Evolutionary conservation across 2,113 vertebrate species (phyloP), one percentile per base, ranked within the genome.

Genomic region (Naja naja): DNA sequence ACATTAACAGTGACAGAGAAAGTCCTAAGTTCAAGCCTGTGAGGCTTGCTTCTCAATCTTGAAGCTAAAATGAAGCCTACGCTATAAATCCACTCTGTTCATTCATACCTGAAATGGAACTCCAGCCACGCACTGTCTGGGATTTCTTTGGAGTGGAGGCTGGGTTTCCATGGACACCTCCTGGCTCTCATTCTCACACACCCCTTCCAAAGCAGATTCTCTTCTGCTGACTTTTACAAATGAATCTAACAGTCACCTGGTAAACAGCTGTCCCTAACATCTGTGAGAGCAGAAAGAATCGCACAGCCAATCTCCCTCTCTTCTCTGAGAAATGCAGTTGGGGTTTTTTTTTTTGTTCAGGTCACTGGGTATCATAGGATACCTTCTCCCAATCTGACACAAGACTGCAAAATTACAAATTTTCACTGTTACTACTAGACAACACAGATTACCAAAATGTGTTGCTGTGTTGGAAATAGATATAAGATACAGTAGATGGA

Each of bases 131-230:
- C 0, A 0, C 10, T 90, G 30, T 6, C n/a, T 0, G 0, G 20
- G 1, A 0, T 45, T 54, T 56, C 49, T 5, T 30, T 34, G 34
- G 54, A 89, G 45, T 49, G 10, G 14, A 91, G 53, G 23, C 86
- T 90, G 16, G 0, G 90, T 93, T 93, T 91, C 87, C 93, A 93
- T 89, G 93, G 93, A 54, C 34, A 92, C 90, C 20, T 23, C 23
- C 87, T 85, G 93, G 87, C 87, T 91, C 49, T 69, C 58, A 20
- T 49, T 89, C 53, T 23, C 52, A n/a, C 64, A 23, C 34, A n/a
- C 1, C 85, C 90, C 53, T 34, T 11, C 47, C 88, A 89, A 89
- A 81, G 23, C 18, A 92, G 90, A 53, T 64, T 88, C 56, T 88
- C 88, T 89, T 86, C 87, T 47, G 86, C 27, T 30, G 6, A 39